Base-by-base conservation (phyloP, 2,113 vertebrate species). In the Osmerus mordax region DNA sequence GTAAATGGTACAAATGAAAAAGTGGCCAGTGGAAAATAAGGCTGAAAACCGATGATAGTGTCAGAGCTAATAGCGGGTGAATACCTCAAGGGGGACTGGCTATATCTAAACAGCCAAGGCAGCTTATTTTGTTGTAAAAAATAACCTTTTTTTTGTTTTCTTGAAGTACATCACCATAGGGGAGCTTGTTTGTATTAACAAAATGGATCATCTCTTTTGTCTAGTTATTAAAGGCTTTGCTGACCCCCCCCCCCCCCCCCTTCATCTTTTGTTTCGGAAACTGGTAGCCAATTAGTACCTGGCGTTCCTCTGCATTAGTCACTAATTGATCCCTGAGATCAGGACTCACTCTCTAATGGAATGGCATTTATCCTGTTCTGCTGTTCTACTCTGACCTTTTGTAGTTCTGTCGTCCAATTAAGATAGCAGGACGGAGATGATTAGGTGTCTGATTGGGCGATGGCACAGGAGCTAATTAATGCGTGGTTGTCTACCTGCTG, bases 351-450 rank as follows among this genome's bases (percentile, higher is more conserved):
- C 55, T 70, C 76, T 92, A 91, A 91, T 92, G 81, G 90, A 89
- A 87, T 90, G 90, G 81, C 84, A 91, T 92, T 92, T 85, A 85
- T 67, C 85, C 85, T 72, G 80, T 74, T 82, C 75, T 74, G 79
- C 65, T 47, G 41, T 47, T 47, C 41, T 47, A 47, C 9, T 29
- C 70, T 87, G 89, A 92, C 89, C 91, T 92, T 92, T 91, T 68
- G 58, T 47, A 73, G 81, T 82, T 67, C 67, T 78, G 69, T 78
- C 81, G 69, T 84, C 80, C 80, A 89, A 90, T 91, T 88, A 88
- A 81, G 74, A 79, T 73, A 23, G 52, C 77, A 74, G 70, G 73
- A 75, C 75, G 69, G 82, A 28, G 62, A 54, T 86, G 84, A 89
- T 87, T 87, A 88, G 80, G 59, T 77, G 73, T 73, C 67, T 83